Base-by-base conservation (phyloP, 2,888 invertebrate genomes). In the Melipona beecheii region DNA sequence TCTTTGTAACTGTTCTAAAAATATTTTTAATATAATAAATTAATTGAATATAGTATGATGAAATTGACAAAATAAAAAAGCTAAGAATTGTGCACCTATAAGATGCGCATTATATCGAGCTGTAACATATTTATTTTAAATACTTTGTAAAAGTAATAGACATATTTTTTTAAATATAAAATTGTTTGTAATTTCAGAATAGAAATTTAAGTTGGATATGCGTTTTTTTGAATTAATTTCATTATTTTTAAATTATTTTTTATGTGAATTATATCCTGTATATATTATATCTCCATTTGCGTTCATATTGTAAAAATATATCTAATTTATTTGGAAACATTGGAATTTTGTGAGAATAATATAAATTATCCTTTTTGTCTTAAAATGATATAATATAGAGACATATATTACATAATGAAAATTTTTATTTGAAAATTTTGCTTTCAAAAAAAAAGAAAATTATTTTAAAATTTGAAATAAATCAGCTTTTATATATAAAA, bases 171-270 rank as follows among this genome's bases (percentile, higher is more conserved):
- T 21, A 36, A 36, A 15, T 43, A 21, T 65, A 43, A 65, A 43
- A 17, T 43, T 2, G 13, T 15, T 43, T 65, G 4, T 43, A n/a
- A 65, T 21, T 43, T 36, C n/a, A 24, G 43, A 43, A 65, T n/a
- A 43, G 43, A 43, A 65, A n/a, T 6, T 65, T 36, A 65, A 65
- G 13, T 65, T n/a, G 0, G n/a, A 43, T 0, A 17, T 43, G 6
- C n/a, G 43, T 65, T 65, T 43, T 17, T 65, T 36, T 43, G 13
- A 65, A 65, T 9, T 65, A n/a, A 65, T 65, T 43, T 65, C 36
- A 65, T 43, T 65, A 65, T 65, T n/a, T 36, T 65, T 43, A 6
- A 43, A 43, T 4, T 65, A 2, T n/a, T 6, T 65, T 31, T n/a
- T 43, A 65, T n/a, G 17, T 65, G 43, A 65, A 6, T 43, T 65